phyloP scores from a whole-genome alignment of 2,113 vertebrate genomes.

The Amblyopsis rosae region DNA sequence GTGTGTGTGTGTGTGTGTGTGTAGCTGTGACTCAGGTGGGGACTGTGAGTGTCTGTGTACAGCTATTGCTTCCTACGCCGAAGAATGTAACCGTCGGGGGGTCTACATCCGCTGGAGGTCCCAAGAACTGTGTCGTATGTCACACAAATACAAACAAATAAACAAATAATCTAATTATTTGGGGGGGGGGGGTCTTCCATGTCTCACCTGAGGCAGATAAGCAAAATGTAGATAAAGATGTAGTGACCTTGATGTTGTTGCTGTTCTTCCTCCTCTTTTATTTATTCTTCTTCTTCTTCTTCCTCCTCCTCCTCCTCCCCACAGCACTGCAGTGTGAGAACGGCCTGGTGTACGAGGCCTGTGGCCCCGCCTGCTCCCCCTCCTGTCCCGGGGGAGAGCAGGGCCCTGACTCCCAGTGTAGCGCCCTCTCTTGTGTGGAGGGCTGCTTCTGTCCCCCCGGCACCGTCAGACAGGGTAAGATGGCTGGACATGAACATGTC shows the following conservation, averaged over 20 bases:
- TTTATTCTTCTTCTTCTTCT: background rate
- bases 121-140: constrained; percentile 89
- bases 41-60: constrained; percentile 94
- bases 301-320: background rate
- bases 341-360: constrained; percentile 84
- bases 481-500: background rate
- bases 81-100: constrained; percentile 82
- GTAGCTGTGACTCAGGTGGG: constrained; percentile 80
- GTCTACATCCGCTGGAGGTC: constrained; percentile 84
- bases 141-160: background rate
- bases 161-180: background rate
- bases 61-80: constrained; percentile 83
- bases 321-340: constrained; percentile 89
- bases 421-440: constrained; percentile 79
- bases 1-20: constrained; percentile 21
- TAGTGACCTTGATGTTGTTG: too few relatives aligned
- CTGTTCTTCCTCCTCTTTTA: background rate
- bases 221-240: too few relatives aligned
- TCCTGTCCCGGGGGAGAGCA: constrained; percentile 71
- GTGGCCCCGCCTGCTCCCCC: constrained; percentile 79
- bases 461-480: constrained; percentile 77
- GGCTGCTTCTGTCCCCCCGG: constrained; percentile 88
- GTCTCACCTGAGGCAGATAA: too few relatives aligned
- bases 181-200: too few relatives aligned
- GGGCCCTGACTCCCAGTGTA: constrained; percentile 72